These are phyloP conservation scores for Rhodeus uyekii DNA, from an alignment of 2,797 vertebrate genomes.

Conservation along the genomic window DNA sequence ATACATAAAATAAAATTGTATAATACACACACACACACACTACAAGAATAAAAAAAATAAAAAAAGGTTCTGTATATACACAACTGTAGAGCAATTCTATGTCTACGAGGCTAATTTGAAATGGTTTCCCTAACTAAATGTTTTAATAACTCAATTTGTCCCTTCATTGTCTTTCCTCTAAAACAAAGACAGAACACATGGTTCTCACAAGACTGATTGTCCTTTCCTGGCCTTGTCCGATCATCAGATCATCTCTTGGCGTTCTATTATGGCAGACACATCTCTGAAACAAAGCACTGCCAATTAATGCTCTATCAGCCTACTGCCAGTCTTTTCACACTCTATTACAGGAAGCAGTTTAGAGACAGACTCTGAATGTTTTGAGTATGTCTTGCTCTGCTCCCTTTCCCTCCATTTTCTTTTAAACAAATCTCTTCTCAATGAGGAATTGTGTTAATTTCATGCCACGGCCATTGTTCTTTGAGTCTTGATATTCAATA, in stretches of 20 bases:
- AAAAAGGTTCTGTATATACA: not conserved
- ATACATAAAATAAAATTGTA: too few relatives aligned
- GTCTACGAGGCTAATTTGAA: slow-evolving; percentile 16
- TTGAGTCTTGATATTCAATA: slow-evolving; percentile 55
- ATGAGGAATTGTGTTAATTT: slow-evolving; percentile 56
- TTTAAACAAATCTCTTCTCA: slow-evolving; percentile 61
- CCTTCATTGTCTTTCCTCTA: slow-evolving; percentile 13
- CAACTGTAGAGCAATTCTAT: slow-evolving; percentile 13
- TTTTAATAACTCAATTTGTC: not conserved
- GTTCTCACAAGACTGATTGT: slow-evolving; percentile 45
- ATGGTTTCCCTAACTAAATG: not conserved
- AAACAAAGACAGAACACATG: slow-evolving; percentile 1
- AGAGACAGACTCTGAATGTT: slow-evolving; percentile 55
- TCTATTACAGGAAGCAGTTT: slow-evolving; percentile 56
- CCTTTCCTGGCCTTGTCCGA: slow-evolving; percentile 52
- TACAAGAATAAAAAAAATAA: not conserved
- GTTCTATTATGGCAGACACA: slow-evolving; percentile 57
- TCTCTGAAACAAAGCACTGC: slow-evolving; percentile 57
- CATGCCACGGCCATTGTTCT: slow-evolving; percentile 58
- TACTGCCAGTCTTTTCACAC: slow-evolving; percentile 53
- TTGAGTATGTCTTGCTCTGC: slow-evolving; percentile 51
- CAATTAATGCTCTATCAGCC: slow-evolving; percentile 59
- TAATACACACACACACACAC: not conserved
- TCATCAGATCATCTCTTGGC: slow-evolving; percentile 59
- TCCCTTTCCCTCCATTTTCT: slow-evolving; percentile 59